These are phyloP conservation scores for Zelostemma sp. DNA, from an alignment of 1,140 invertebrate genomes.

Conservation along the genomic window DNA sequence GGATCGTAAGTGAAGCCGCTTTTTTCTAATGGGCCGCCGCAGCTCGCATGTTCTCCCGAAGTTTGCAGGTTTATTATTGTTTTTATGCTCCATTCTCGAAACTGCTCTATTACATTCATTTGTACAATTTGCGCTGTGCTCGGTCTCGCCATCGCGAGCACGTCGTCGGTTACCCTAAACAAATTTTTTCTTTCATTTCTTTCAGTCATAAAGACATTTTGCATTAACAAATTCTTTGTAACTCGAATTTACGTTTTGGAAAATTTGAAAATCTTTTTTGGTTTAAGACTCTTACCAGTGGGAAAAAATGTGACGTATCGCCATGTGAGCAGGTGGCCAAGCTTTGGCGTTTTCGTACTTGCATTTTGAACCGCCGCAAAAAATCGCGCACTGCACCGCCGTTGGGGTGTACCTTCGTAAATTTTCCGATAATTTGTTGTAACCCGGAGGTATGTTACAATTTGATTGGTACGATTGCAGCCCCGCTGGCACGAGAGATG, in stretches of 20 bases:
- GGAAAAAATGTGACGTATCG: conserved; percentile 84
- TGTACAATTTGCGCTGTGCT: conserved; percentile 80
- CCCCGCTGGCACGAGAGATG: conserved; percentile 62
- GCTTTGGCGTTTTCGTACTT: conserved; percentile 81
- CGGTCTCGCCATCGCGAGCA: conserved; percentile 89
- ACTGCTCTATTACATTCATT: conserved; percentile 83
- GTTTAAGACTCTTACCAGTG: conserved; percentile 83
- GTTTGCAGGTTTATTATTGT: conserved; percentile 89
- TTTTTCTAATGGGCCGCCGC: conserved; percentile 79
- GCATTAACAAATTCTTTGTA: not conserved
- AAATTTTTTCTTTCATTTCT: conserved; percentile 7
- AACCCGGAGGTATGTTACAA: conserved; percentile 58
- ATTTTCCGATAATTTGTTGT: conserved; percentile 73
- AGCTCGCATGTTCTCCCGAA: conserved; percentile 86
- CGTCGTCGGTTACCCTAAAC: conserved; percentile 86
- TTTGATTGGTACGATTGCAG: conserved; percentile 55
- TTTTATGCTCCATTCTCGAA: conserved; percentile 82
- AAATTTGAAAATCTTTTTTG: conserved; percentile 6
- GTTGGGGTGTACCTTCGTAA: conserved; percentile 74
- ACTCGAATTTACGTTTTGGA: not conserved
- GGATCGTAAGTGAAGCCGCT: conserved; percentile 86
- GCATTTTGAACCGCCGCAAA: conserved; percentile 86
- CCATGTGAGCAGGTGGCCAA: conserved; percentile 78
- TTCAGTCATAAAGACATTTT: not conserved
- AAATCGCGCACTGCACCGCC: conserved; percentile 81